A percentile compares a stretch with the other conserved stretches of the same genome.
Conservation (phyloP, 1,140 invertebrate species). For the Drosophila seguyi region DNA sequence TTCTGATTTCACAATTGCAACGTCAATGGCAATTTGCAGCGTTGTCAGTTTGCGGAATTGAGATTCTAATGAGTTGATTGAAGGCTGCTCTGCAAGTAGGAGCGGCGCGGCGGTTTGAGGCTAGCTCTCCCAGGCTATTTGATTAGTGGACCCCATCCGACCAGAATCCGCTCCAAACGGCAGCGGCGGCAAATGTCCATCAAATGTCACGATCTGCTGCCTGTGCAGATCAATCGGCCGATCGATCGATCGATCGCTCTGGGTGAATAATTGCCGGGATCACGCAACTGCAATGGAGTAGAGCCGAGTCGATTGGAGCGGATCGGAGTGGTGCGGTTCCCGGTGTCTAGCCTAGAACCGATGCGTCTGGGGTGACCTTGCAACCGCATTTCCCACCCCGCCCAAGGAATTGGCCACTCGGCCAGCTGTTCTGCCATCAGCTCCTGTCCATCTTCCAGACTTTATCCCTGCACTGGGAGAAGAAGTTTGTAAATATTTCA, state of each 20-base stretch:
- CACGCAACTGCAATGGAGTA: constrained; percentile 59
- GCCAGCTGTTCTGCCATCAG: constrained; percentile 38
- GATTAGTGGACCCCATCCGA: constrained; percentile 57
- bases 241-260: constrained; percentile 51
- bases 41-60: constrained; percentile 69
- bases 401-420: constrained; percentile 43
- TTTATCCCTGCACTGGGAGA: constrained; percentile 10
- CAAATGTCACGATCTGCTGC: constrained; percentile 78
- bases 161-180: constrained; percentile 51
- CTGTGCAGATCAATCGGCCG: constrained; percentile 73
- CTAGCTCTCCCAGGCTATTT: constrained; percentile 54
- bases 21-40: constrained; percentile 77
- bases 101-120: background rate
- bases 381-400: constrained; percentile 55
- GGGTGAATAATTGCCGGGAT: constrained; percentile 64
- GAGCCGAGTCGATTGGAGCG: constrained; percentile 7
- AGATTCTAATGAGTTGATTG: constrained; percentile 80
- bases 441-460: constrained; percentile 14
- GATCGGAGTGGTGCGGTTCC: constrained; percentile 8
- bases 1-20: constrained; percentile 76
- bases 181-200: constrained; percentile 80
- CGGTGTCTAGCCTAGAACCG: constrained; percentile 31
- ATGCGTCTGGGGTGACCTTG: constrained; percentile 58
- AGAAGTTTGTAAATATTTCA: background rate
- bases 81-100: constrained; percentile 34